Percentiles rank a stretch among this genome's conserved stretches.
These are phyloP conservation scores for Onthophagus sagittarius DNA, from an alignment of 2,888 invertebrate genomes.

Conservation along the genomic window DNA sequence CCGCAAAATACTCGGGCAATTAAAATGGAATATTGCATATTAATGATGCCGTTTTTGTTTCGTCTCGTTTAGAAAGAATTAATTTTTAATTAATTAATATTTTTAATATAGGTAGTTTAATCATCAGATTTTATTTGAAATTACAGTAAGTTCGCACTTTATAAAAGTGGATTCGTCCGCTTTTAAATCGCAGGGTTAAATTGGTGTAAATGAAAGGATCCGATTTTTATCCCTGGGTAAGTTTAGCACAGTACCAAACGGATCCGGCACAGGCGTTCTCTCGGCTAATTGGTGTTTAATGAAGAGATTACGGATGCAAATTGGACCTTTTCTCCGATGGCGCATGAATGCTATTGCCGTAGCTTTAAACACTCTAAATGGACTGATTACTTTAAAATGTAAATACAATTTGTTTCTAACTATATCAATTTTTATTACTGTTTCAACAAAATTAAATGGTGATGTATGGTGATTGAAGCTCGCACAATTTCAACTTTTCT, in stretches of 20 bases:
- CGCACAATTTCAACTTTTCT: not conserved
- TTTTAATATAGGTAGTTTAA: not conserved
- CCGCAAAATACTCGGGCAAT: not conserved
- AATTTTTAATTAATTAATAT: not conserved
- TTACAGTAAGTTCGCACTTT: not conserved
- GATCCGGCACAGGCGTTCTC: not conserved
- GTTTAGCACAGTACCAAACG: not conserved
- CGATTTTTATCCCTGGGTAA: not conserved
- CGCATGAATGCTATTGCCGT: not conserved
- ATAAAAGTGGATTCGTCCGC: not conserved
- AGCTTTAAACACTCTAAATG: constrained; percentile 6
- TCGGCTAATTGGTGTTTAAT: constrained; percentile 11
- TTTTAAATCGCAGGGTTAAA: not conserved
- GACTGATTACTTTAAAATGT: constrained; percentile 14
- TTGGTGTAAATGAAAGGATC: not conserved
- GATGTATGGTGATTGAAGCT: not conserved
- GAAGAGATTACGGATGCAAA: constrained; percentile 13
- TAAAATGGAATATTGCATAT: not conserved
- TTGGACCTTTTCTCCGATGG: constrained; percentile 13
- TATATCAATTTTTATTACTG: not conserved
- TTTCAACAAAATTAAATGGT: not conserved
- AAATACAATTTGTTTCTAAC: not conserved
- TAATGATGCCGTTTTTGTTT: not conserved
- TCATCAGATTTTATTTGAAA: not conserved
- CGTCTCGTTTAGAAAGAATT: not conserved